phyloP scores from a whole-genome alignment of 2,113 vertebrate genomes.

The Pangasianodon hypophthalmus region DNA sequence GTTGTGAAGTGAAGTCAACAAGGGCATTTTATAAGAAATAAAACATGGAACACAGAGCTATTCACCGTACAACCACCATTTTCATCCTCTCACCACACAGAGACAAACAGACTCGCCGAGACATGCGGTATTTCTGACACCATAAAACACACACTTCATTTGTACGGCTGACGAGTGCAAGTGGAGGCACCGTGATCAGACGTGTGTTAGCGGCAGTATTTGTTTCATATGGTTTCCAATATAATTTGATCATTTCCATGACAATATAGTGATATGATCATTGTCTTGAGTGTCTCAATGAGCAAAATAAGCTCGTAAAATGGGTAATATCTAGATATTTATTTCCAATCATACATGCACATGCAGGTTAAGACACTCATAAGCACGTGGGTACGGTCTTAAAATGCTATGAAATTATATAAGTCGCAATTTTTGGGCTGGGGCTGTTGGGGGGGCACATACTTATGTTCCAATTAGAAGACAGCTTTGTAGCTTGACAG shows the following conservation, averaged over 20 bases:
- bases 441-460: too few species aligned
- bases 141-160: neutral
- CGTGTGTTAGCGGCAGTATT: neutral
- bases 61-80: neutral
- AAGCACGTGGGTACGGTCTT: neutral
- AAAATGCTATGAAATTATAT: neutral
- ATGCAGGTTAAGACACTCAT: too few species aligned
- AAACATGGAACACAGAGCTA: neutral
- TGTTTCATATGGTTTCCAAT: neutral
- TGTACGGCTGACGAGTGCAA: neutral
- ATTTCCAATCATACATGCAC: too few species aligned
- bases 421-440: too few species aligned
- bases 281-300: neutral
- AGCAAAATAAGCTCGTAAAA: neutral
- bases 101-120: neutral
- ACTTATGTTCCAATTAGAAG: neutral
- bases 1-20: neutral
- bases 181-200: neutral
- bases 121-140: neutral
- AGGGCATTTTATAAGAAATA: neutral
- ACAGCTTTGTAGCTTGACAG: neutral
- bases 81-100: neutral
- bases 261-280: neutral
- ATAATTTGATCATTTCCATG: neutral
- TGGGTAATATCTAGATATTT: neutral